These are phyloP conservation scores for Cercopithecus diana DNA, from an alignment of 2,797 vertebrate genomes.

Conservation along the genomic window DNA sequence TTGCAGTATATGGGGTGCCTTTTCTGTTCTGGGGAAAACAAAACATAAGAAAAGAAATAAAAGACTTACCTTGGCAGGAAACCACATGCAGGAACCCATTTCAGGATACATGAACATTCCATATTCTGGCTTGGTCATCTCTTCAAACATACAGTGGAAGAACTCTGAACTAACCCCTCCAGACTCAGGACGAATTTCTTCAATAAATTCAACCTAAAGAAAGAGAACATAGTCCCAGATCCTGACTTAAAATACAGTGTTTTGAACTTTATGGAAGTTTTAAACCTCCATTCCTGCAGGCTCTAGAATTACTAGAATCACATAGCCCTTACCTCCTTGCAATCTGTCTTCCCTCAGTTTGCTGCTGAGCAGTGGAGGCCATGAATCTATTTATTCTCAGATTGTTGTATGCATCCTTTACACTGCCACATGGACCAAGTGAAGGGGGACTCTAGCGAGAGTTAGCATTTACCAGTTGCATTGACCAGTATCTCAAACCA, in stretches of 20 bases:
- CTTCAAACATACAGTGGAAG: conserved; percentile 79
- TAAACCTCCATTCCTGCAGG: neutral
- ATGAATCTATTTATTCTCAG: neutral
- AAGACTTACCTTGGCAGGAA: conserved; percentile 75
- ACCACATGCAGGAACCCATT: conserved; percentile 74
- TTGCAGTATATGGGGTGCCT: neutral
- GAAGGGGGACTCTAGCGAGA: neutral
- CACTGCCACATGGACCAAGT: neutral
- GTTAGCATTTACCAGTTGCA: neutral
- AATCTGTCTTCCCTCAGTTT: neutral
- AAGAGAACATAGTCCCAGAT: neutral
- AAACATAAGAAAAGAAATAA: neutral
- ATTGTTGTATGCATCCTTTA: neutral
- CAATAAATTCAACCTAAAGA: conserved; percentile 77
- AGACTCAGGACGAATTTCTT: neutral
- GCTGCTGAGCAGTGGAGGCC: neutral
- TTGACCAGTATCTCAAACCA: neutral
- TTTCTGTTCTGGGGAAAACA: neutral
- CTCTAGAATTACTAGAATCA: neutral
- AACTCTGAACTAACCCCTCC: conserved; percentile 74
- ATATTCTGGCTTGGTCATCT: conserved; percentile 75
- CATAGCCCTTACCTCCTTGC: neutral
- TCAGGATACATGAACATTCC: conserved; percentile 77
- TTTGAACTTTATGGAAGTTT: neutral
- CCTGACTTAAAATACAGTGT: neutral